Evolutionary conservation across 2,888 invertebrate genomes (phyloP).

Genomic region (Halictus quadricinctus): DNA sequence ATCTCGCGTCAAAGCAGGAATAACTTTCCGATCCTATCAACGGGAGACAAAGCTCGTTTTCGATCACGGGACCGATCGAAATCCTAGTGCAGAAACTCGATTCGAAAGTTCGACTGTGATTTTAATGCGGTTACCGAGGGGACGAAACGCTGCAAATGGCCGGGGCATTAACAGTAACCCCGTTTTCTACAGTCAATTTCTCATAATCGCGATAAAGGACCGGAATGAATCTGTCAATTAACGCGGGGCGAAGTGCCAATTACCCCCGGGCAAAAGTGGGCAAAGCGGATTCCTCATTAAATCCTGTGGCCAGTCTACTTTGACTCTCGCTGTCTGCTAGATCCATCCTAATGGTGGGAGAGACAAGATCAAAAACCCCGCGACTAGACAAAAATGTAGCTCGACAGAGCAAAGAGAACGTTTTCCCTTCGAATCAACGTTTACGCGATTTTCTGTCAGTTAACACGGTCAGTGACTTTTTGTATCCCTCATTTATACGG

Average conservation of each 20-base stretch:
- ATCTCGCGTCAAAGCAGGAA: neutral
- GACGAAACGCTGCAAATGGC: slow-evolving; percentile 10
- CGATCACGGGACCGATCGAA: neutral
- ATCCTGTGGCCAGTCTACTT: slow-evolving; percentile 43
- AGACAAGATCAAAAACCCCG: neutral
- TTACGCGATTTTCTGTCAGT: neutral
- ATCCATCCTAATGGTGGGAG: neutral
- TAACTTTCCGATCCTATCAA: neutral
- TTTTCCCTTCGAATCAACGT: neutral
- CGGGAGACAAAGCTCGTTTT: neutral
- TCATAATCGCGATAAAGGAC: slow-evolving; percentile 42
- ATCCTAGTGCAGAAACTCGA: neutral
- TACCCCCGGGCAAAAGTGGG: slow-evolving; percentile 46
- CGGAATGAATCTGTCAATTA: slow-evolving; percentile 61
- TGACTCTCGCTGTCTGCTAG: slow-evolving; percentile 8
- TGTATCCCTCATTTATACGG: neutral
- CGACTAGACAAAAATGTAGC: slow-evolving; percentile 3
- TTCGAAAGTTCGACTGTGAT: slow-evolving; percentile 22
- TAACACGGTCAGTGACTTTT: neutral
- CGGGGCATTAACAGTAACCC: slow-evolving; percentile 28
- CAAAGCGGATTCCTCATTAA: slow-evolving; percentile 62
- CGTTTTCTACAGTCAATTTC: slow-evolving; percentile 29
- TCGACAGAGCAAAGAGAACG: neutral
- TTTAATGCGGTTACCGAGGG: slow-evolving; percentile 9
- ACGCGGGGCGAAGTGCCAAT: slow-evolving; percentile 50